Percentiles rank a stretch among this genome's conserved stretches.
These are phyloP conservation scores for Contarinia nasturtii DNA, from an alignment of 1,140 invertebrate genomes.

Conservation along the genomic window DNA sequence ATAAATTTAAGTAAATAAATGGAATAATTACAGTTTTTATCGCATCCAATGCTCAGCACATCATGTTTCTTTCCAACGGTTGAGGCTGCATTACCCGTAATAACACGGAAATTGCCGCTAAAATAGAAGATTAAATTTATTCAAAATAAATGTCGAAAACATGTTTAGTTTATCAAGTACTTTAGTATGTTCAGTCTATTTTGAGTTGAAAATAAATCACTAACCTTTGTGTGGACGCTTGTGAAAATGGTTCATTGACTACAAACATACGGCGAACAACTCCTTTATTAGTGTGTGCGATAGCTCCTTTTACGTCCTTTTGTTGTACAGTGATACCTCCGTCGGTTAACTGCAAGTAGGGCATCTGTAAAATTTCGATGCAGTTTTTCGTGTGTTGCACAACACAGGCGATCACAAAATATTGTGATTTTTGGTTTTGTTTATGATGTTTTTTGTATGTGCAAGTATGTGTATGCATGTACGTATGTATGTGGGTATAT, in stretches of 20 bases:
- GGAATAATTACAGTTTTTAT: slow-evolving; percentile 23
- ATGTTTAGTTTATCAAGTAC: background rate
- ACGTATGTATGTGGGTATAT: no score
- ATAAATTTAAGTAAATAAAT: background rate
- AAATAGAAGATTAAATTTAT: background rate
- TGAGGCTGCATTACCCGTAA: slow-evolving; percentile 12
- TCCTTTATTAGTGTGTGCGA: slow-evolving; percentile 18
- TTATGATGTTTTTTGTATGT: no score
- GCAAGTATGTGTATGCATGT: no score
- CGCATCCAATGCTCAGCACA: slow-evolving; percentile 19
- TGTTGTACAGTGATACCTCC: slow-evolving; percentile 19
- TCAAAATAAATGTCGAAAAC: background rate
- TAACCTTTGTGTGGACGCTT: slow-evolving; percentile 20
- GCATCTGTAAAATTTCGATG: slow-evolving; percentile 14
- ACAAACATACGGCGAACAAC: slow-evolving; percentile 23
- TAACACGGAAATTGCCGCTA: slow-evolving; percentile 13
- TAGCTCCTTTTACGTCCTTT: slow-evolving; percentile 21
- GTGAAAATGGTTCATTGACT: slow-evolving; percentile 21
- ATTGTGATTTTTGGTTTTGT: no score
- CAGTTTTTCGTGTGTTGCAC: background rate
- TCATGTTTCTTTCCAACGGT: slow-evolving; percentile 22
- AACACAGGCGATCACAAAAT: no score
- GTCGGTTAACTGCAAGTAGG: slow-evolving; percentile 23
- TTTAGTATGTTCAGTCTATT: background rate
- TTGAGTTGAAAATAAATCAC: background rate